Evolutionary conservation across 1,140 invertebrate genomes (phyloP), one percentile per base, ranked within the genome.

Genomic region (Pachyrhynchus sulphureomaculatus): DNA sequence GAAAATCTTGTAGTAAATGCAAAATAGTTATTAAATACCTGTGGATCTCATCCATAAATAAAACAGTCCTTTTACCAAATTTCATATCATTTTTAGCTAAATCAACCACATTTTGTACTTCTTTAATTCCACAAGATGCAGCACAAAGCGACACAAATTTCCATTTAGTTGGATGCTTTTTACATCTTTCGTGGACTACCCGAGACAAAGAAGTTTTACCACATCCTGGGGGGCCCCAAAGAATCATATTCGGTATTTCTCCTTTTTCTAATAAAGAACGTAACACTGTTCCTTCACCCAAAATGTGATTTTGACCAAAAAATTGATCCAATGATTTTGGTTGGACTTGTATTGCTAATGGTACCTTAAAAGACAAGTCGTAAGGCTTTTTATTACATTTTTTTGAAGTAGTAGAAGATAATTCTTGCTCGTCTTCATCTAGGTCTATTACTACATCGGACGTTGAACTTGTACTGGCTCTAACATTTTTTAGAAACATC

Each of bases 21-120:
- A n/a, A n/a, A n/a, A n/a, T n/a, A n/a, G n/a, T n/a, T n/a, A n/a
- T n/a, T n/a, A n/a, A n/a, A 23, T 39, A 53, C 36, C 91, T 82
- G 75, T 93, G 92, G 69, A 94, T 91, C 78, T 94, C 91, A 81
- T 94, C 92, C 83, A 94, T 87, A 71, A 94, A 93, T 10, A 94
- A 75, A 44, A 93, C 81, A 32, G 90, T 93, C 68, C 82, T 83
- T 61, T 85, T 81, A 60, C 86, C 86, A 68, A 86, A 88, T 69
- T 84, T 86, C 33, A 80, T 70, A 68, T 92, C 88, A 76, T 87
- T 90, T 71, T 86, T 83, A 12, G 91, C 90, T n/a, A 84, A 72
- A 67, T 84, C 84, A 6, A 90, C 82, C 0, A 85, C 80, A 76
- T 90, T 86, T 72, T 89, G 90, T 0, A 93, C 85, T 74, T 92